Conservation (phyloP, 2,797 vertebrate genomes). For the Odontamblyopus rebecca region DNA sequence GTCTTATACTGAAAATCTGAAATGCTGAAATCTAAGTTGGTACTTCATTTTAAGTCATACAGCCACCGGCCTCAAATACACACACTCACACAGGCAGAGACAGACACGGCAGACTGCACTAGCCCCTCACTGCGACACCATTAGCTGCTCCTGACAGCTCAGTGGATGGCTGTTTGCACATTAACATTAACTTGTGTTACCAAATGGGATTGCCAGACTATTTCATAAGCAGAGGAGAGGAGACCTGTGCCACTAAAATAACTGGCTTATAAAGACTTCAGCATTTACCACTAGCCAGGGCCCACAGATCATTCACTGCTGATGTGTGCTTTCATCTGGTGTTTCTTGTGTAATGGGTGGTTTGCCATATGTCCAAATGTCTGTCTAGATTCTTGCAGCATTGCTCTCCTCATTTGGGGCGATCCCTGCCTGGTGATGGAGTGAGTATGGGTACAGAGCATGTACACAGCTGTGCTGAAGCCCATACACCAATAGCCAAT, state of each 20-base stretch:
- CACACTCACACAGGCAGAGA: background rate
- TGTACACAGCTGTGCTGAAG: slow-evolving; percentile 69
- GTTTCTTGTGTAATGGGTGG: slow-evolving; percentile 23
- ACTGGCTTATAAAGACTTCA: slow-evolving; percentile 25
- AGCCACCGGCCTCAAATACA: background rate
- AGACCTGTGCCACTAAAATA: slow-evolving; percentile 24
- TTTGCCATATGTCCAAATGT: slow-evolving; percentile 35
- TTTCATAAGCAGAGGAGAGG: slow-evolving; percentile 21
- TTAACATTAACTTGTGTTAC: slow-evolving; percentile 21
- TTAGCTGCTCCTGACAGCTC: slow-evolving; percentile 40
- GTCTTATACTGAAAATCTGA: background rate
- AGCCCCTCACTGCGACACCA: slow-evolving; percentile 20
- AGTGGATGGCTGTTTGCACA: slow-evolving; percentile 34
- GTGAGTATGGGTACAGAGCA: slow-evolving; percentile 42
- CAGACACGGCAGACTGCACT: slow-evolving; percentile 14
- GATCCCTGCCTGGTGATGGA: slow-evolving; percentile 41
- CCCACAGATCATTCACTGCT: slow-evolving; percentile 16
- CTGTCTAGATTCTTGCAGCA: slow-evolving; percentile 23
- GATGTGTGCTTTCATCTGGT: slow-evolving; percentile 24
- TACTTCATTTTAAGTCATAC: background rate
- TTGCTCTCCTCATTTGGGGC: slow-evolving; percentile 17
- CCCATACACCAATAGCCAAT: slow-evolving; percentile 65
- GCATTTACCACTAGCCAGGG: slow-evolving; percentile 16
- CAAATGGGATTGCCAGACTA: slow-evolving; percentile 30
- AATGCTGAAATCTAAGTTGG: background rate